Evolutionary conservation across 2,797 vertebrate species (phyloP).

Genomic region (Schizothorax lantsangensis): DNA sequence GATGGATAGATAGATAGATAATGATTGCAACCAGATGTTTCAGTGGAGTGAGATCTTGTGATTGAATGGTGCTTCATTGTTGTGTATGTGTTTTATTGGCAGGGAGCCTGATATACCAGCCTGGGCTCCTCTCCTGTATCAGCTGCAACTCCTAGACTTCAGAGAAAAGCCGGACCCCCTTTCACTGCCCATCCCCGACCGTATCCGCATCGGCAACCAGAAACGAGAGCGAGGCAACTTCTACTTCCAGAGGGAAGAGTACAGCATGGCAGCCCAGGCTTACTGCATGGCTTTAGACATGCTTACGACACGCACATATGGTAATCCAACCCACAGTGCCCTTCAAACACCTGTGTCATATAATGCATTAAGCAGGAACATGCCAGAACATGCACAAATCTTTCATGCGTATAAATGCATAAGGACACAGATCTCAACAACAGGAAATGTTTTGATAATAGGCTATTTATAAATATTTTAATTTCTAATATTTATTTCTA

Average conservation of each 20-base stretch:
- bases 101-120: constrained; percentile 88
- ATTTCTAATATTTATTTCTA: neutral
- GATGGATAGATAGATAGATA: neutral
- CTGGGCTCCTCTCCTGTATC: constrained; percentile 84
- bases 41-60: constrained; percentile 4
- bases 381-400: neutral
- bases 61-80: constrained; percentile 28
- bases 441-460: neutral
- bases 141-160: constrained; percentile 84
- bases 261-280: constrained; percentile 76
- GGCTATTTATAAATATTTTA: neutral
- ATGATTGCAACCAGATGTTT: neutral
- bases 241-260: constrained; percentile 86
- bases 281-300: constrained; percentile 84
- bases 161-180: constrained; percentile 77
- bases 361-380: neutral
- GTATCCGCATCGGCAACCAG: constrained; percentile 83
- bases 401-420: neutral
- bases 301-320: constrained; percentile 72
- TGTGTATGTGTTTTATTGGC: constrained; percentile 55
- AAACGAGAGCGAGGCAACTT: constrained; percentile 87
- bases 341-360: constrained; percentile 1
- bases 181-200: constrained; percentile 74
- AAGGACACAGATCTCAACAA: constrained; percentile 1
- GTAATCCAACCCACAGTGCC: constrained; percentile 61